Evolutionary conservation across 2,888 invertebrate species (phyloP).

Genomic region (Phania funesta): DNA sequence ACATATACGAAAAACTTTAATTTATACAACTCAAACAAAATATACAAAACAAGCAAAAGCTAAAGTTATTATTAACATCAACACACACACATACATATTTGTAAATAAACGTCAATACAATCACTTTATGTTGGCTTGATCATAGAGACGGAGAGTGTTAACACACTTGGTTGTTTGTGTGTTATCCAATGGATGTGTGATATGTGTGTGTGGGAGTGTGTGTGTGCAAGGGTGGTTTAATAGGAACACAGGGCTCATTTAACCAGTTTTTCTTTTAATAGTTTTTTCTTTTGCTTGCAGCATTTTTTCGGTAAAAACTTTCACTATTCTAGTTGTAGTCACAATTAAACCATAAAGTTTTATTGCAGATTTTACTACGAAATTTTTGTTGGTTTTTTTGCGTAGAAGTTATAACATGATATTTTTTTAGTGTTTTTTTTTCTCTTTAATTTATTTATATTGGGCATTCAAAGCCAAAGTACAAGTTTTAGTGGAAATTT

Average conservation of each 20-base stretch:
- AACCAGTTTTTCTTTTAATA: background rate
- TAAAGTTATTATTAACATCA: constrained; percentile 30
- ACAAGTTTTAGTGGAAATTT: no score
- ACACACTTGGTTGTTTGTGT: background rate
- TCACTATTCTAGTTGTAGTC: background rate
- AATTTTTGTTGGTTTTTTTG: background rate
- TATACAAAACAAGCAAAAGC: background rate
- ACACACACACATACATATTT: no score
- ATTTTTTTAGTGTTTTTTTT: no score
- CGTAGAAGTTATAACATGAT: no score
- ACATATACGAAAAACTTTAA: background rate
- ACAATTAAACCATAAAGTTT: constrained; percentile 50
- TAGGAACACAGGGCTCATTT: background rate
- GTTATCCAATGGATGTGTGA: no score
- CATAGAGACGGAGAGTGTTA: background rate
- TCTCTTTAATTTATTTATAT: no score
- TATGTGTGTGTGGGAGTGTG: background rate
- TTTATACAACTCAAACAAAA: background rate
- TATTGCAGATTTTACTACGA: constrained; percentile 21
- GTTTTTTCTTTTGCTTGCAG: background rate
- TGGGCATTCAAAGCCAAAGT: no score
- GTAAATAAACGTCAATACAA: constrained; percentile 4
- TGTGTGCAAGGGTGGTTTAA: background rate
- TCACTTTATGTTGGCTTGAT: background rate
- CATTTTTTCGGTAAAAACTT: constrained; percentile 2